A percentile compares a stretch with the other conserved stretches of the same genome.
These are phyloP conservation scores for Tinea pellionella DNA, from an alignment of 2,888 invertebrate genomes.

Conservation along the genomic window DNA sequence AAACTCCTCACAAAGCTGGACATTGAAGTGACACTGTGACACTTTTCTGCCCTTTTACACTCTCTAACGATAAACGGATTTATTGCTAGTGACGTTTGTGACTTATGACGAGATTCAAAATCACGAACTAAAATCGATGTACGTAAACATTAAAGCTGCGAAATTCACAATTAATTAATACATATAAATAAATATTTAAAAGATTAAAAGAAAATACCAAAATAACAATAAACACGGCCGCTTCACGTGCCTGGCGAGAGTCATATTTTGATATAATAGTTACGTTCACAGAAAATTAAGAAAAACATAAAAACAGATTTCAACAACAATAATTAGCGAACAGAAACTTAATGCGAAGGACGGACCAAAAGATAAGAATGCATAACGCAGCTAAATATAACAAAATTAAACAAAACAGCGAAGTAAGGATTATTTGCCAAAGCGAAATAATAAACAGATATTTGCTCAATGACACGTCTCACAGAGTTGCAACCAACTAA, in stretches of 20 bases:
- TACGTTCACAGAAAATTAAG: neutral
- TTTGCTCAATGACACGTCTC: neutral
- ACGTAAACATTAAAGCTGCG: conserved; percentile 69
- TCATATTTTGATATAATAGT: neutral
- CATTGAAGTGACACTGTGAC: neutral
- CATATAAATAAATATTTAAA: conserved; percentile 46
- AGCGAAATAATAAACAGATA: neutral
- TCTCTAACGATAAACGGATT: conserved; percentile 27
- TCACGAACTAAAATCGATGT: conserved; percentile 68
- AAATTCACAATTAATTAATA: conserved; percentile 63
- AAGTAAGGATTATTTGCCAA: conserved; percentile 31
- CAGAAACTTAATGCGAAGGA: conserved; percentile 26
- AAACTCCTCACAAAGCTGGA: conserved; percentile 32
- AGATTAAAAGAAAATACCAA: conserved; percentile 40
- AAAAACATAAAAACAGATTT: conserved; percentile 23
- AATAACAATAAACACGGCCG: conserved; percentile 32
- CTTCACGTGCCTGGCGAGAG: conserved; percentile 28
- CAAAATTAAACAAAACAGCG: conserved; percentile 28
- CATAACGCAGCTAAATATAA: conserved; percentile 31
- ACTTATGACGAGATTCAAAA: conserved; percentile 70
- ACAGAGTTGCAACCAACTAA: conserved; percentile 1
- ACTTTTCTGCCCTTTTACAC: neutral
- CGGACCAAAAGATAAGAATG: conserved; percentile 30
- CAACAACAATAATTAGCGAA: conserved; percentile 1
- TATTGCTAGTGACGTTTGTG: conserved; percentile 68